Evolutionary conservation across 2,888 invertebrate genomes (phyloP).

Genomic region (Nebria brevicollis): DNA sequence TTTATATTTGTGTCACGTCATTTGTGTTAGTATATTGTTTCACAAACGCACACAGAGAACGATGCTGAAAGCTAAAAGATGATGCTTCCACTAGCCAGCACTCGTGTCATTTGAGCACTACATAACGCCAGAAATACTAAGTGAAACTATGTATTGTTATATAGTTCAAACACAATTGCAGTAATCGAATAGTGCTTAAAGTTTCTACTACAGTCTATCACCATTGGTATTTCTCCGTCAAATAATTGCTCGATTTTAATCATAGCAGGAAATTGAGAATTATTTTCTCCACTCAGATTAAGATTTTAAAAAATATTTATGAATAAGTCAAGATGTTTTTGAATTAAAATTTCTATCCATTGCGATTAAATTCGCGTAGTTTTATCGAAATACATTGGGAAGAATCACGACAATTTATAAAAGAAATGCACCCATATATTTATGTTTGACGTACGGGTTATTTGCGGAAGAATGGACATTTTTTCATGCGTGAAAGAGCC

Average conservation of each 20-base stretch:
- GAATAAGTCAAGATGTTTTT: background rate
- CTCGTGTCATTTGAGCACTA: background rate
- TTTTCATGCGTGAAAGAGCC: slow-evolving; percentile 31
- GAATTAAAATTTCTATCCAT: background rate
- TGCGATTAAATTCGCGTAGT: background rate
- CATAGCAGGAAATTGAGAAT: background rate
- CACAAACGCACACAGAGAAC: background rate
- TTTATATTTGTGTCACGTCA: background rate
- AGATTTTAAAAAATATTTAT: no score
- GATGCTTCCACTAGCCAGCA: background rate
- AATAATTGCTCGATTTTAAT: background rate
- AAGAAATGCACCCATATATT: slow-evolving; percentile 26
- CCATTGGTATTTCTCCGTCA: background rate
- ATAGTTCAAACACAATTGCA: background rate
- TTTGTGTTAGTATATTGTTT: background rate
- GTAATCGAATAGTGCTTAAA: background rate
- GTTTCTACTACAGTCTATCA: background rate
- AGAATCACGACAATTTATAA: slow-evolving; percentile 19
- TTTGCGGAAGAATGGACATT: slow-evolving; percentile 32
- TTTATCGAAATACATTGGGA: slow-evolving; percentile 10
- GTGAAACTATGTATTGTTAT: background rate
- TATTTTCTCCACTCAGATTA: no score
- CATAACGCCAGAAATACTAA: background rate
- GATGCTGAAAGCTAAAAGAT: background rate
- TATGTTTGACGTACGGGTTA: slow-evolving; percentile 28